Percentiles rank a stretch among this genome's conserved stretches.
Evolutionary conservation across 2,888 invertebrate species (phyloP).

Genomic region (Spatulosminthurus flaviceps): DNA sequence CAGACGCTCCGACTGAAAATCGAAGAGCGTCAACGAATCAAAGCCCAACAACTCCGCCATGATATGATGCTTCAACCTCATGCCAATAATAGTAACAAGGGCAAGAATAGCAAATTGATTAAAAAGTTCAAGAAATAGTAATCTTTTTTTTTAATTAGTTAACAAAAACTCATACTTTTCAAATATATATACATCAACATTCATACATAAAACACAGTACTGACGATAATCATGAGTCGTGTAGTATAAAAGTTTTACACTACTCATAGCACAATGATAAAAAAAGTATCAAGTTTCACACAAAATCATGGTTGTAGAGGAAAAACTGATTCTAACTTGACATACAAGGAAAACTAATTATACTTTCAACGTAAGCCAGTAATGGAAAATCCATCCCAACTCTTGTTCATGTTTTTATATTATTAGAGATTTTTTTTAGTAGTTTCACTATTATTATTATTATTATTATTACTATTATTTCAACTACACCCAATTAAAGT

Average conservation of each 20-base stretch:
- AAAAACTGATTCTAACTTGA: not conserved
- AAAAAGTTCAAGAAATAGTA: slow-evolving; percentile 61
- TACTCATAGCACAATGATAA: no score
- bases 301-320: not conserved
- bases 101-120: slow-evolving; percentile 56
- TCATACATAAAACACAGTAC: slow-evolving; percentile 27
- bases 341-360: slow-evolving; percentile 18
- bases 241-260: not conserved
- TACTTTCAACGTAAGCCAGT: slow-evolving; percentile 43
- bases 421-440: no score
- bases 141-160: not conserved
- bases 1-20: slow-evolving; percentile 67
- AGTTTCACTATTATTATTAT: slow-evolving; percentile 37
- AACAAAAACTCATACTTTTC: not conserved
- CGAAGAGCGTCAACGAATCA: slow-evolving; percentile 66
- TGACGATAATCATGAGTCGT: slow-evolving; percentile 35
- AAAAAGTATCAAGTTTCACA: not conserved
- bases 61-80: slow-evolving; percentile 61
- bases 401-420: slow-evolving; percentile 47
- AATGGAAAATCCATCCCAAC: slow-evolving; percentile 44
- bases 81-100: slow-evolving; percentile 53
- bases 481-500: not conserved
- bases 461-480: slow-evolving; percentile 32
- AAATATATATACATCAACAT: no score
- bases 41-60: slow-evolving; percentile 62